A percentile compares a stretch with the other conserved stretches of the same genome.
Conservation (phyloP, 1,140 invertebrate species). For the Meloidogyne floridensis region DNA sequence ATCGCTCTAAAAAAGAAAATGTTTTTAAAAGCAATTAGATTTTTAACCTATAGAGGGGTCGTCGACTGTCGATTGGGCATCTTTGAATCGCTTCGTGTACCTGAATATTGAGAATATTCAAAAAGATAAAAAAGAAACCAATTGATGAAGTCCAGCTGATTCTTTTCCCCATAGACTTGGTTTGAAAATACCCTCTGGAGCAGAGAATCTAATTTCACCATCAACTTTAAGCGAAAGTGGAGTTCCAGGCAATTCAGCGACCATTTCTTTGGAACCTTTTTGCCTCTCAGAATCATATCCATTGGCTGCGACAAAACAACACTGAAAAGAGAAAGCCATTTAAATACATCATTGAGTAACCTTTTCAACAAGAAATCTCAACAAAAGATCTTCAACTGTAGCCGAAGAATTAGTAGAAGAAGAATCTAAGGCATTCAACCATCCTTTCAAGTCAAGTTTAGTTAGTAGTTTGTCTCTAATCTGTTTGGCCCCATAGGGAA, state of each 20-base stretch:
- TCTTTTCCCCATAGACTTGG: slow-evolving; percentile 73
- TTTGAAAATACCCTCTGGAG: slow-evolving; percentile 73
- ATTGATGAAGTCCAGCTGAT: slow-evolving; percentile 70
- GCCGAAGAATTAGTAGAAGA: slow-evolving; percentile 32
- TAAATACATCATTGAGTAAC: slow-evolving; percentile 52
- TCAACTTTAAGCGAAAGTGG: slow-evolving; percentile 47
- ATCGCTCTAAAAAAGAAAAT: slow-evolving; percentile 66
- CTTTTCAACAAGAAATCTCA: slow-evolving; percentile 68
- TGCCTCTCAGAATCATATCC: slow-evolving; percentile 66
- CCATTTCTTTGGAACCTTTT: slow-evolving; percentile 59
- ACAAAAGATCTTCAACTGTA: slow-evolving; percentile 67
- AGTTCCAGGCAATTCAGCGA: slow-evolving; percentile 18
- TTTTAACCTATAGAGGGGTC: slow-evolving; percentile 55
- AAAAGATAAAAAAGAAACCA: slow-evolving; percentile 66
- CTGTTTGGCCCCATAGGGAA: slow-evolving; percentile 70
- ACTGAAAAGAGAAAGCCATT: slow-evolving; percentile 52
- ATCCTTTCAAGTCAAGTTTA: slow-evolving; percentile 24
- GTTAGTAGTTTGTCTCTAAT: slow-evolving; percentile 69
- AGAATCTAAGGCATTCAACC: slow-evolving; percentile 53
- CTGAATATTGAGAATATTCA: background rate
- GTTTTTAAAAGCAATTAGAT: background rate
- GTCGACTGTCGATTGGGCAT: slow-evolving; percentile 58
- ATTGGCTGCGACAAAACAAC: slow-evolving; percentile 70
- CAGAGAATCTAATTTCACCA: slow-evolving; percentile 39
- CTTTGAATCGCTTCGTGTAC: slow-evolving; percentile 70